Percentiles rank a stretch among this genome's conserved stretches.
Conservation (phyloP, 2,888 invertebrate species). For the Torymus aiolomorphi region DNA sequence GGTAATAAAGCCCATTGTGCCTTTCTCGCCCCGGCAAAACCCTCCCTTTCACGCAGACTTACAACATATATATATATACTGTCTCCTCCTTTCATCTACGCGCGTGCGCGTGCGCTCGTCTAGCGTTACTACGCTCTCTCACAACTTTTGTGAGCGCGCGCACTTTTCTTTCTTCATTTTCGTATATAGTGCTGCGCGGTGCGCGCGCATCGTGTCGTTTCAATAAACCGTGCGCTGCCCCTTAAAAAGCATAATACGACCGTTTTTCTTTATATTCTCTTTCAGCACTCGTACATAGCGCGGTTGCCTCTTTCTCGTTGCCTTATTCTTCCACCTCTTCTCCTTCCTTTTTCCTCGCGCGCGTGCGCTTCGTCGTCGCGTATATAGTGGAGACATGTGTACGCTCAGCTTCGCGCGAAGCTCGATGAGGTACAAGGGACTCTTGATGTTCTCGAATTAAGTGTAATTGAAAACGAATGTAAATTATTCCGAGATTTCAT, state of each 20-base stretch:
- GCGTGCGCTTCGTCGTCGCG: too few species aligned
- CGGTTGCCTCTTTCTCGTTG: too few species aligned
- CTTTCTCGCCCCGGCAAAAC: background rate
- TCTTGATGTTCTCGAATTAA: conserved; percentile 24
- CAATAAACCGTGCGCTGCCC: too few species aligned
- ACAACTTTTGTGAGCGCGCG: conserved; percentile 5
- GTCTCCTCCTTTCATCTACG: conserved; percentile 15
- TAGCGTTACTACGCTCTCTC: background rate
- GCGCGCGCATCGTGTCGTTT: too few species aligned
- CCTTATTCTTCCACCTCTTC: too few species aligned
- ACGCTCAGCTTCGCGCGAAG: background rate
- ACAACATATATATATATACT: background rate
- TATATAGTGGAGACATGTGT: too few species aligned
- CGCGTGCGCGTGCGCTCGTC: background rate
- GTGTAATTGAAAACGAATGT: conserved; percentile 2
- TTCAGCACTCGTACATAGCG: too few species aligned
- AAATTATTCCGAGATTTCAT: background rate
- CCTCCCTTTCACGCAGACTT: conserved; percentile 4
- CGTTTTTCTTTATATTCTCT: too few species aligned
- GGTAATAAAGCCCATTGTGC: conserved; percentile 30
- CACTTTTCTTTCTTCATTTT: conserved; percentile 3
- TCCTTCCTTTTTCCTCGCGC: too few species aligned
- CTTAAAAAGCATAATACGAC: too few species aligned
- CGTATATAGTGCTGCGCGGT: background rate
- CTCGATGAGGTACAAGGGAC: conserved; percentile 6